Base-by-base conservation (phyloP, 1,140 invertebrate species). In the Physella acuta region DNA sequence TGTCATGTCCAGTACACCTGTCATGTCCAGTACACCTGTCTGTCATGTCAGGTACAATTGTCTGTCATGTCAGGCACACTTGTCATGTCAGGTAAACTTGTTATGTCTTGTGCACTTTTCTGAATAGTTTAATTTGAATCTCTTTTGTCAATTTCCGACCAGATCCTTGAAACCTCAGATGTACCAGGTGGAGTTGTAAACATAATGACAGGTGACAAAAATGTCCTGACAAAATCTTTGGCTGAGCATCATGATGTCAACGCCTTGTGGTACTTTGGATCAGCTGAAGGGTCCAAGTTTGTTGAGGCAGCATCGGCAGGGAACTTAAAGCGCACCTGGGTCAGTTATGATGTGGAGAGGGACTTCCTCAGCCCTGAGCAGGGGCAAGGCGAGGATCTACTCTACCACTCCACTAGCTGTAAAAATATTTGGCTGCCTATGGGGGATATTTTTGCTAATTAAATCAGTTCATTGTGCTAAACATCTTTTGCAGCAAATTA, bases 371-470 rank as follows among this genome's bases (percentile, higher is more conserved):
- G 78, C 60, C n/a, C 62, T 2, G 74, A 78, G 24, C 79, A 86
- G 70, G 84, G 85, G 5, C 79, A 82, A 59, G 82, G 85, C 2
- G 83, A 86, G 68, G 86, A 87, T 71, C 86, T 86, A 59, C 74
- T 86, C 11, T 82, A 85, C 63, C 85, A 87, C 33, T 78, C 85
- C 1, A 79, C 82, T 14, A 83, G 86, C 62, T 76, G 74, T 39
- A 88, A 88, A 73, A 86, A 86, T 63, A 81, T 88, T 56, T 87
- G 86, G 86, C 77, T 87, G 3, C 86, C 86, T 51, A 86, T 86
- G 85, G 87, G 86, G 59, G 86, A 86, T 53, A 86, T 86, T 33
- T 88, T 85, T 82, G 87, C 86, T n/a, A 88, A 88, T 74, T 87
- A 73, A 76, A 44, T 44, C 20, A 44, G 20, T n/a, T n/a, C n/a